Conservation (phyloP, 1,140 invertebrate species). For the Nymphalis io region DNA sequence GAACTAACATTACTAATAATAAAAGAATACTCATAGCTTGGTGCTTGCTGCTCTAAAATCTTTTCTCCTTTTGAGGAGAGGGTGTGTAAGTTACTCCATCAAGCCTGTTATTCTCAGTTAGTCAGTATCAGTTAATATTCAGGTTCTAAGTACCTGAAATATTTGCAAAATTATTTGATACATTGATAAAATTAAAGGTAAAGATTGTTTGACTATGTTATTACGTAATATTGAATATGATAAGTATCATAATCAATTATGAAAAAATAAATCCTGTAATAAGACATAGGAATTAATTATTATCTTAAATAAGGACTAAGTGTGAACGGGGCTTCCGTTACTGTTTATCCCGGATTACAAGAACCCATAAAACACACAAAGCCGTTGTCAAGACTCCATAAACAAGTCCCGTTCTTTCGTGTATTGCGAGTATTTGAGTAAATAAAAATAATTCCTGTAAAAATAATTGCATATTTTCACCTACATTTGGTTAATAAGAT, state of each 20-base stretch:
- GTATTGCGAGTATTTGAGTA: slow-evolving; percentile 24
- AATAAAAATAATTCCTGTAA: background rate
- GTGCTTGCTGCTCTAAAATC: too few species aligned
- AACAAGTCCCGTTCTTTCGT: slow-evolving; percentile 36
- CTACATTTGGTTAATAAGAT: background rate
- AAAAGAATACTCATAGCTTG: too few species aligned
- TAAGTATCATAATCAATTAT: background rate
- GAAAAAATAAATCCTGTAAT: background rate
- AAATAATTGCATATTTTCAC: background rate
- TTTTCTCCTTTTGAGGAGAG: too few species aligned
- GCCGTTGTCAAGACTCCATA: slow-evolving; percentile 43
- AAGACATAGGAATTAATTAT: background rate
- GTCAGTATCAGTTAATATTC: too few species aligned
- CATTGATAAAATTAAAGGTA: too few species aligned
- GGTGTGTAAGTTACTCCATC: too few species aligned
- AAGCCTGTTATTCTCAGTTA: too few species aligned
- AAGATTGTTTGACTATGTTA: too few species aligned
- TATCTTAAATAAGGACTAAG: slow-evolving; percentile 32
- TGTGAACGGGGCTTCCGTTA: slow-evolving; percentile 39
- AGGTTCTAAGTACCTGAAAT: too few species aligned
- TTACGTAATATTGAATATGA: background rate
- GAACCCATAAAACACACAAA: slow-evolving; percentile 48
- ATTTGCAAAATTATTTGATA: too few species aligned
- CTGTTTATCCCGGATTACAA: slow-evolving; percentile 47
- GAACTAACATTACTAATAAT: too few species aligned